These are phyloP conservation scores for Syrrhaptes paradoxus DNA, from an alignment of 2,113 vertebrate genomes.

Conservation along the genomic window DNA sequence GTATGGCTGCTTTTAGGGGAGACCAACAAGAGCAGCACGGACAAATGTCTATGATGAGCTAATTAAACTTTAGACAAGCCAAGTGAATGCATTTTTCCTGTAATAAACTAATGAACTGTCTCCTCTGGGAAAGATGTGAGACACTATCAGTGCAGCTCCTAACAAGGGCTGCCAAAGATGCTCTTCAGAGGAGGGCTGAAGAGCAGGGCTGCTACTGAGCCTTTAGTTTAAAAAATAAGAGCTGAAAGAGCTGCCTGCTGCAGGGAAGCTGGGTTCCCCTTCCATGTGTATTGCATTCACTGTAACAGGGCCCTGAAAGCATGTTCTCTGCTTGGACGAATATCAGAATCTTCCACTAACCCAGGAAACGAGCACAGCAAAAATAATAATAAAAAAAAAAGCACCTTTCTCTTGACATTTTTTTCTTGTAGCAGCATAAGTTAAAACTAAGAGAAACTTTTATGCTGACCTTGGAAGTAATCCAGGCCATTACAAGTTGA, in stretches of 20 bases:
- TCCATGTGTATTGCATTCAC: not conserved
- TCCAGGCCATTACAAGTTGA: not conserved
- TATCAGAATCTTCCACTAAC: not conserved
- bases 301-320: not conserved
- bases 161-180: not conserved
- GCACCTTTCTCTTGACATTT: not conserved
- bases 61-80: conserved; percentile 25
- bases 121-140: not conserved
- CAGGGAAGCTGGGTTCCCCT: not conserved
- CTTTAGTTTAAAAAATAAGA: not conserved
- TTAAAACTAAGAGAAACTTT: not conserved
- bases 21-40: not conserved
- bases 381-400: not conserved
- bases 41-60: not conserved
- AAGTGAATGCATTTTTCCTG: not conserved
- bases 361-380: not conserved
- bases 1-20: not conserved
- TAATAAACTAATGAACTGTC: not conserved
- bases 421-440: not conserved
- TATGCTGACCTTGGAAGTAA: not conserved
- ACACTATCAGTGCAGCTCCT: not conserved
- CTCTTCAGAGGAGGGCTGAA: not conserved
- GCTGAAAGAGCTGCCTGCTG: not conserved
- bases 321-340: not conserved
- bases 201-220: not conserved